Evolutionary conservation across 37 sponge, comb jelly and placozoan species (phyloP).

Genomic region (Halichondria panicea): DNA sequence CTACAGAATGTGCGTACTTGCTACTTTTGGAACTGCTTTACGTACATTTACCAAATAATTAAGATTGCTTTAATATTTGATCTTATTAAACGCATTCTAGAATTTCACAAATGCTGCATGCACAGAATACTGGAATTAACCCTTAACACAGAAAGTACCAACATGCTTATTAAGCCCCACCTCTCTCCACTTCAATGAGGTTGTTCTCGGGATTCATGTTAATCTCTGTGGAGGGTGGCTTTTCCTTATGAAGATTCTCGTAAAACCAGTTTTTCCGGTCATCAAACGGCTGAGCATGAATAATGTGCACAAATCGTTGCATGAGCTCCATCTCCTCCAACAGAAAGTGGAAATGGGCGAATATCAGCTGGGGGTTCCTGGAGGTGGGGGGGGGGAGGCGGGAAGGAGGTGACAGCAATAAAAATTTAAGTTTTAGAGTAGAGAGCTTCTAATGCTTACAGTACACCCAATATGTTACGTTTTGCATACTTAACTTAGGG

Average conservation of each 20-base stretch:
- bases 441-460: neutral
- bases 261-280: conserved; percentile 94
- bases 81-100: too few relatives aligned
- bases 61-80: too few relatives aligned
- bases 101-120: too few relatives aligned
- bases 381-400: neutral
- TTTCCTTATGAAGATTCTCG: conserved; percentile 84
- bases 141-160: too few relatives aligned
- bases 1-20: neutral
- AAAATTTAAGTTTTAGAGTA: neutral
- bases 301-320: conserved; percentile 74
- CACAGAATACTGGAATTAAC: too few relatives aligned
- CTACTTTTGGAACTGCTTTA: neutral
- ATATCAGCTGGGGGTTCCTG: conserved; percentile 83
- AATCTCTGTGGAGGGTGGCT: conserved; percentile 42
- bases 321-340: conserved; percentile 70
- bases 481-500: too few relatives aligned
- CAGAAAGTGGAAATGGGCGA: conserved; percentile 90
- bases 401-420: neutral
- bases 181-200: conserved; percentile 75
- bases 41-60: too few relatives aligned
- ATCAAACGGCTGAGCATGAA: conserved; percentile 82
- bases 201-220: conserved; percentile 22
- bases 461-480: too few relatives aligned
- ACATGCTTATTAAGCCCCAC: too few relatives aligned